A percentile compares a stretch with the other conserved stretches of the same genome.
Conservation (phyloP, 1,140 invertebrate species). For the Maniola jurtina region DNA sequence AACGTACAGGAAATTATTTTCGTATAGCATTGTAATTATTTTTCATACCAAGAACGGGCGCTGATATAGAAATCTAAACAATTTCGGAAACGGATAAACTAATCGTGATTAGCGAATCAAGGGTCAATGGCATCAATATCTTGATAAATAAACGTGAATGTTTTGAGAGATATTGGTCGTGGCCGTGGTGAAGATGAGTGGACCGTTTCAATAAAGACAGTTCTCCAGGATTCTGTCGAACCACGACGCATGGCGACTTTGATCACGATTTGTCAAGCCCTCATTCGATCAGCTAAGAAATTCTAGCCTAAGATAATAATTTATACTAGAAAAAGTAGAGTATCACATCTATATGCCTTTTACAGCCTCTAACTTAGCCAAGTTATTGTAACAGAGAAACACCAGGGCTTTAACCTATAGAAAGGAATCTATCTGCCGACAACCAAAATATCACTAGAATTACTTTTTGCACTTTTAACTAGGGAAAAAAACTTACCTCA, state of each 20-base stretch:
- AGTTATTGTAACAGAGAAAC: conserved; percentile 42
- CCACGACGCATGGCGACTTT: conserved; percentile 62
- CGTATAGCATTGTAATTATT: neutral
- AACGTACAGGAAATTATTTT: neutral
- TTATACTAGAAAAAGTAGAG: conserved; percentile 2
- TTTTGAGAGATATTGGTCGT: neutral
- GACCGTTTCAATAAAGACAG: neutral
- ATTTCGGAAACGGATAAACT: conserved; percentile 1
- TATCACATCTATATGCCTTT: neutral
- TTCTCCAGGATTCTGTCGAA: conserved; percentile 45
- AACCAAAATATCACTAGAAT: conserved; percentile 50
- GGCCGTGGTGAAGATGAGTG: neutral
- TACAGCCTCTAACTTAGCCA: conserved; percentile 8
- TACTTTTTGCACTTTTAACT: conserved; percentile 15
- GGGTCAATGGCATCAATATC: neutral
- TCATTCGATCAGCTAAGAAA: neutral
- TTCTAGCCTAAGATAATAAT: neutral
- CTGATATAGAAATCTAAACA: neutral
- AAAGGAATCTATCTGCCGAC: conserved; percentile 63
- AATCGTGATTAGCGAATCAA: neutral
- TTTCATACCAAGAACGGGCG: neutral
- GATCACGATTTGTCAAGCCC: conserved; percentile 11
- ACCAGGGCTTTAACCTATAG: conserved; percentile 66
- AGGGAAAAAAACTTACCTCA: conserved; percentile 57
- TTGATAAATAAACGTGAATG: neutral